These are phyloP conservation scores for Protobothrops mucrosquamatus DNA, from an alignment of 2,113 vertebrate genomes.

Conservation along the genomic window DNA sequence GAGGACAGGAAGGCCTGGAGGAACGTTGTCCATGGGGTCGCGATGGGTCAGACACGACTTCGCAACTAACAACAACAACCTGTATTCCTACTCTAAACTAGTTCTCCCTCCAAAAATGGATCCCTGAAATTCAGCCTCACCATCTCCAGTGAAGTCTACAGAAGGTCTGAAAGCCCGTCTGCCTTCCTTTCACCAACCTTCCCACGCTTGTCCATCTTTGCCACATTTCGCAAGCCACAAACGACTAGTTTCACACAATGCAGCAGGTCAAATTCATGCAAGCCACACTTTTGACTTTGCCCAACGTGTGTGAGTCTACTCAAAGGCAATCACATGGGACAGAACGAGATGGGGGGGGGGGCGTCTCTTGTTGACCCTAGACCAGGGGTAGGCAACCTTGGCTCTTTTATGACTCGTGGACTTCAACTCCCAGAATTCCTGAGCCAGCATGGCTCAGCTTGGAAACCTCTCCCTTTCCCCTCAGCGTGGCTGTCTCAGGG, in stretches of 20 bases:
- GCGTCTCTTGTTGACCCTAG: background rate
- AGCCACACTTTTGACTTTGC: background rate
- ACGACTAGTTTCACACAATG: background rate
- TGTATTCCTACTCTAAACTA: background rate
- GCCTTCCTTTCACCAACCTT: background rate
- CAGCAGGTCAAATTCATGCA: background rate
- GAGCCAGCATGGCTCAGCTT: too few species aligned
- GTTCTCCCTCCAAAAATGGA: background rate
- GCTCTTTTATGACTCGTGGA: too few species aligned
- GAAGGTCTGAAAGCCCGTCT: background rate
- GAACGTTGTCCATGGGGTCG: too few species aligned
- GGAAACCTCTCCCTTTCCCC: too few species aligned
- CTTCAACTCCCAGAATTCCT: too few species aligned
- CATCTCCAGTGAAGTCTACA: too few species aligned
- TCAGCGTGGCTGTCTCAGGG: too few species aligned
- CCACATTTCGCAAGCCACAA: background rate
- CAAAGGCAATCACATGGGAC: background rate
- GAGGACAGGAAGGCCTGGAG: too few species aligned
- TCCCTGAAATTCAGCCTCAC: background rate
- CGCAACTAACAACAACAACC: too few species aligned
- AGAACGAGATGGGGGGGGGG: background rate
- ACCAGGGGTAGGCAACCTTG: too few species aligned
- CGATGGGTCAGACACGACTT: too few species aligned
- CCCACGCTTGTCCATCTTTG: background rate
- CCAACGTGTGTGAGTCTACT: background rate